Conservation (phyloP, 2,113 vertebrate genomes). For the Bambusicola thoracicus region DNA sequence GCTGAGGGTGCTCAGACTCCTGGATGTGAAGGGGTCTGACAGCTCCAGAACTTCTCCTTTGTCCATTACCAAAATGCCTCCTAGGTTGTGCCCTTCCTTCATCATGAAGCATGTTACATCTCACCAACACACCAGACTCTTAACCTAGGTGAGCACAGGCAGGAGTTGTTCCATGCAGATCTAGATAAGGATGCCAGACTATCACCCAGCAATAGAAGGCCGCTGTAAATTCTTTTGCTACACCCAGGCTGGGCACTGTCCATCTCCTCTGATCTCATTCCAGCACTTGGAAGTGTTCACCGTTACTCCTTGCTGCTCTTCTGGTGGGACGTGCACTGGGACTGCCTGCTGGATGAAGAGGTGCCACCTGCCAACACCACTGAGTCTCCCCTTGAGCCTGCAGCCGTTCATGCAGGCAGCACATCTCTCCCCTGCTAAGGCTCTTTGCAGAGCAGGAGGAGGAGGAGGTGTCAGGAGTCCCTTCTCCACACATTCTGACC, state of each 20-base stretch:
- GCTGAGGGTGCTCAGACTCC: background rate
- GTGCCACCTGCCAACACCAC: background rate
- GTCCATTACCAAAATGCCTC: background rate
- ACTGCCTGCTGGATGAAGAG: background rate
- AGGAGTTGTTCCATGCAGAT: background rate
- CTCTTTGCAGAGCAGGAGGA: background rate
- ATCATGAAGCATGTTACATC: background rate
- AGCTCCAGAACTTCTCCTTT: background rate
- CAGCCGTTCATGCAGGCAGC: background rate
- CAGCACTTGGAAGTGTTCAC: conserved; percentile 8
- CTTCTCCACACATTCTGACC: background rate
- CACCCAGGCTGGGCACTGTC: background rate
- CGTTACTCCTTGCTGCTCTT: background rate
- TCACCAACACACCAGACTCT: background rate
- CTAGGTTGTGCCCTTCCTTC: background rate
- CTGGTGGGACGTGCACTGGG: background rate
- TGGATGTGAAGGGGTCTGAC: background rate
- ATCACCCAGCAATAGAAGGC: background rate
- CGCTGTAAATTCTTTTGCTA: background rate
- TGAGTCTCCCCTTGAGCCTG: background rate
- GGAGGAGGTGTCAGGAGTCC: background rate
- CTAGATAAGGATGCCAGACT: background rate
- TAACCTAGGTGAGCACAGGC: background rate
- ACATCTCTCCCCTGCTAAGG: background rate
- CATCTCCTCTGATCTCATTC: conserved; percentile 16